phyloP scores from a whole-genome alignment of 1,140 invertebrate species.

The Trachelipus rathkii region DNA sequence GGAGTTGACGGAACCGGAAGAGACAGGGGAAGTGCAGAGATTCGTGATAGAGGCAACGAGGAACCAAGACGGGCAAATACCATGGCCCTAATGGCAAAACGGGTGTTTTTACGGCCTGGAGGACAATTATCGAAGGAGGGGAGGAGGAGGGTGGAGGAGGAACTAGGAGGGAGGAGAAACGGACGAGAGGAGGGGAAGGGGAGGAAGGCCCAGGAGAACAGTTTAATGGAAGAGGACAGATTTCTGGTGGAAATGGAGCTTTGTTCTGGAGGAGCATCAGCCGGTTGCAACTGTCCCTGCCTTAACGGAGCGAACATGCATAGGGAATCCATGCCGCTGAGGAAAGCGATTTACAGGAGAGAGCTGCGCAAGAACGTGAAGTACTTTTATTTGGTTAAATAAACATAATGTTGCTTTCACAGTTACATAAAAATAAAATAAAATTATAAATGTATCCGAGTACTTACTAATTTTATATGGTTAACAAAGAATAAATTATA shows the following conservation, averaged over 20 bases:
- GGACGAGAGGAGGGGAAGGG: too few relatives aligned
- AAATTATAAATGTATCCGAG: too few relatives aligned
- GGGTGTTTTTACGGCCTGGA: too few relatives aligned
- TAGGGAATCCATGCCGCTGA: constrained; percentile 65
- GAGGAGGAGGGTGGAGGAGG: neutral
- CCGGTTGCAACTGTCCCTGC: constrained; percentile 51
- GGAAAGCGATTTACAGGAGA: constrained; percentile 68
- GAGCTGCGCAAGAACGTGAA: constrained; percentile 73
- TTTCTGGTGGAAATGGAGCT: neutral
- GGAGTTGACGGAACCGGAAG: constrained; percentile 61
- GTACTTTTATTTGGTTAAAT: constrained; percentile 30
- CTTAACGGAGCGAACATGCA: constrained; percentile 72
- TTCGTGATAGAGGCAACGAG: neutral
- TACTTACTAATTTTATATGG: too few relatives aligned
- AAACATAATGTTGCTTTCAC: too few relatives aligned
- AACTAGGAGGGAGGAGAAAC: neutral
- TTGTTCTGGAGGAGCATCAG: neutral
- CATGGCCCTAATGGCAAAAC: too few relatives aligned
- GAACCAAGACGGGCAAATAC: too few relatives aligned
- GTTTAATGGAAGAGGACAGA: neutral
- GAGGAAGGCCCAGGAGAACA: neutral
- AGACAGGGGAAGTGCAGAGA: constrained; percentile 46
- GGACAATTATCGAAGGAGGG: too few relatives aligned
- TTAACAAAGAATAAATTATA: neutral
- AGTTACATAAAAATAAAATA: too few relatives aligned